A percentile compares a stretch with the other conserved stretches of the same genome.
Evolutionary conservation across 2,797 vertebrate genomes (phyloP).

Genomic region (Clarias fuscus): DNA sequence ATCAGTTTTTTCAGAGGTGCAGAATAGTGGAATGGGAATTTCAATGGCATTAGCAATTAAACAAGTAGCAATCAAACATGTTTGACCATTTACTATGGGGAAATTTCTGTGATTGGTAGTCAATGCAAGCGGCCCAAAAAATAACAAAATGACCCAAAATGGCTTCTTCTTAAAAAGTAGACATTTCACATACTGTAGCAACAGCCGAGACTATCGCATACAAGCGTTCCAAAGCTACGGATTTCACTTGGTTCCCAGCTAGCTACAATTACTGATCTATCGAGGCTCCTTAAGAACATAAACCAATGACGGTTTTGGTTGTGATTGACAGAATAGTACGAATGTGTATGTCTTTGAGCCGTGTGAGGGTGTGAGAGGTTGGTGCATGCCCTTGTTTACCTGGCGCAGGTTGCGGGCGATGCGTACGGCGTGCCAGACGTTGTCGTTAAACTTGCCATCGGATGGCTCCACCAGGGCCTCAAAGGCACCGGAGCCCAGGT

Average conservation of each 20-base stretch:
- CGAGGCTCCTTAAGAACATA: background rate
- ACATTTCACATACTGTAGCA: background rate
- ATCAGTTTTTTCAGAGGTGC: background rate
- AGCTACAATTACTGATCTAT: background rate
- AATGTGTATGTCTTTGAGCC: background rate
- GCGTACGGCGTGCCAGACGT: constrained; percentile 88
- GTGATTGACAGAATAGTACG: background rate
- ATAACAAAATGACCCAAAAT: too few species aligned
- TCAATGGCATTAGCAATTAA: background rate
- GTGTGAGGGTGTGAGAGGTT: background rate
- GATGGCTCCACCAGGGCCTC: constrained; percentile 93
- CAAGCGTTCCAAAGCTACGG: background rate
- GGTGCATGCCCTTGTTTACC: constrained; percentile 67
- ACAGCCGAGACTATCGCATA: background rate
- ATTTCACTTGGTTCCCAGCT: background rate
- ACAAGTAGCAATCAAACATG: background rate
- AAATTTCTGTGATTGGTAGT: background rate
- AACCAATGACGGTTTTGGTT: too few species aligned
- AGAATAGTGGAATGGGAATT: too few species aligned
- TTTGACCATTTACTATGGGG: background rate
- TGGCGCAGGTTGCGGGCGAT: constrained; percentile 96
- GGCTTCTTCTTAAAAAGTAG: background rate
- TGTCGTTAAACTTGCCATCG: constrained; percentile 91
- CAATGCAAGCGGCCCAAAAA: background rate
- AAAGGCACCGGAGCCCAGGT: constrained; percentile 93